These are phyloP conservation scores for Cuniculus paca DNA, from an alignment of 2,797 vertebrate genomes.

Conservation along the genomic window DNA sequence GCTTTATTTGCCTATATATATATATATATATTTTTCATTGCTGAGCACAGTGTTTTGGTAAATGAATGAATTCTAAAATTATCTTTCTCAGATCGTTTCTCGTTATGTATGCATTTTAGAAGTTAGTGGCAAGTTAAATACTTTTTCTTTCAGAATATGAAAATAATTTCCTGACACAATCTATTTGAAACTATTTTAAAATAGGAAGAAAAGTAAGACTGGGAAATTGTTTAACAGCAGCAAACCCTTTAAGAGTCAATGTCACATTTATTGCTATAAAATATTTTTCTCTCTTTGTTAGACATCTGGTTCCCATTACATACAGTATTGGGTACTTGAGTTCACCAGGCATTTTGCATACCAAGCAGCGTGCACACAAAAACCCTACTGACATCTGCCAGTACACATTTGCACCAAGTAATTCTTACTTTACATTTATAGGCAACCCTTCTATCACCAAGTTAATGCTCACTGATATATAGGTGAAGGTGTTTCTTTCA, in stretches of 20 bases:
- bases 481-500: background rate
- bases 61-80: slow-evolving; percentile 54
- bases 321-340: slow-evolving; percentile 79
- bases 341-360: slow-evolving; percentile 80
- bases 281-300: slow-evolving; percentile 80
- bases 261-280: slow-evolving; percentile 84
- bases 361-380: slow-evolving; percentile 61
- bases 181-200: slow-evolving; percentile 18
- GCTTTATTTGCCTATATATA: slow-evolving; percentile 56
- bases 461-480: background rate
- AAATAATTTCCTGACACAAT: slow-evolving; percentile 55
- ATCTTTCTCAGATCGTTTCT: slow-evolving; percentile 45
- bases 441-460: background rate
- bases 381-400: background rate
- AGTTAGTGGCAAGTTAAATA: slow-evolving; percentile 20
- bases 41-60: slow-evolving; percentile 23
- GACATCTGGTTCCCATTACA: slow-evolving; percentile 84
- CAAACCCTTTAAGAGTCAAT: slow-evolving; percentile 79
- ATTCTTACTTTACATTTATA: slow-evolving; percentile 43
- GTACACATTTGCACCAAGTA: background rate
- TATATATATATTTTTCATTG: background rate
- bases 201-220: slow-evolving; percentile 24
- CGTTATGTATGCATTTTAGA: slow-evolving; percentile 3
- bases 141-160: slow-evolving; percentile 21
- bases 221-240: slow-evolving; percentile 70